Percentiles rank a stretch among this genome's conserved stretches.
phyloP scores from a whole-genome alignment of 2,797 vertebrate genomes.

The Rhinophrynus dorsalis region DNA sequence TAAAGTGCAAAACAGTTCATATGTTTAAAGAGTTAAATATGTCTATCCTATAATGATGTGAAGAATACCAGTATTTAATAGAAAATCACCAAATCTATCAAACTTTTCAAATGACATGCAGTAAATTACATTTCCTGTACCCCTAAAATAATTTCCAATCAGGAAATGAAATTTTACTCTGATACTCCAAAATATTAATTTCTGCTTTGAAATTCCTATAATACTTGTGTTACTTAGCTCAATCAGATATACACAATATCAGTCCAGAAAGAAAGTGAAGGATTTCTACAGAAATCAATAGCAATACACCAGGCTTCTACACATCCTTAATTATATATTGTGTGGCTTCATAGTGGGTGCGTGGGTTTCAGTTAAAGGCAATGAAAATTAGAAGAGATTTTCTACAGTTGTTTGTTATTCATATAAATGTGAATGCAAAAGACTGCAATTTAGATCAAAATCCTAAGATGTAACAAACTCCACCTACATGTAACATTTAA shows the following conservation, averaged over 20 bases:
- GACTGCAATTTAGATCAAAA: conserved; percentile 33
- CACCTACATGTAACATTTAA: conserved; percentile 48
- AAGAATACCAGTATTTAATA: too few species aligned
- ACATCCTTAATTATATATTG: conserved; percentile 51
- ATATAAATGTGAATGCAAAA: conserved; percentile 39
- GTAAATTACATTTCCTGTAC: conserved; percentile 5
- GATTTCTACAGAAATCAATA: conserved; percentile 49
- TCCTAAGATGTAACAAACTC: conserved; percentile 30
- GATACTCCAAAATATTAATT: conserved; percentile 61
- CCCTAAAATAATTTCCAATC: conserved; percentile 58
- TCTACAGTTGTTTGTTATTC: conserved; percentile 23
- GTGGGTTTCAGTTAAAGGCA: conserved; percentile 46
- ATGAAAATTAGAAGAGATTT: conserved; percentile 46
- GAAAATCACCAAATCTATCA: too few species aligned
- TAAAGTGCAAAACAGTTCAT: too few species aligned
- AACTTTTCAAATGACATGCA: conserved; percentile 14
- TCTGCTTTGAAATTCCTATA: conserved; percentile 54
- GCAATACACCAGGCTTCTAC: conserved; percentile 48
- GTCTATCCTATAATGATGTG: too few species aligned
- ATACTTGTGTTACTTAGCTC: conserved; percentile 56
- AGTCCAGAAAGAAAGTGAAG: conserved; percentile 51
- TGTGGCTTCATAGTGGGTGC: conserved; percentile 46
- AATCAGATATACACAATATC: conserved; percentile 43
- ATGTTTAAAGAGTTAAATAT: too few species aligned
- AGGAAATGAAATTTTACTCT: conserved; percentile 48